A percentile compares a stretch with the other conserved stretches of the same genome.
Evolutionary conservation across 2,888 invertebrate genomes (phyloP).

Genomic region (Omphaloscelis lunosa): DNA sequence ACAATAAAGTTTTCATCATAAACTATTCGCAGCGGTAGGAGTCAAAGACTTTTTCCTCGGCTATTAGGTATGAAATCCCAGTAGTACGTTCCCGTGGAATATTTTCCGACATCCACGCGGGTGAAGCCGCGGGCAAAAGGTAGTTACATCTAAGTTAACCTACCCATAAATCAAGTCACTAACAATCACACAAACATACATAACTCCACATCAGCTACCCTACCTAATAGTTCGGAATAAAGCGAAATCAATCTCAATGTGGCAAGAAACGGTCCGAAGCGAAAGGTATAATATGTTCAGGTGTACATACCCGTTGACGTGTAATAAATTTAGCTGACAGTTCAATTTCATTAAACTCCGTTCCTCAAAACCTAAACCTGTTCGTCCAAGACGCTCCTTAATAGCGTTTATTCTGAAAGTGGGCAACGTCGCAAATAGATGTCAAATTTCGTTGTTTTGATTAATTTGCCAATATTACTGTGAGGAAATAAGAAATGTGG

Average conservation of each 20-base stretch:
- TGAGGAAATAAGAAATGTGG: too few relatives aligned
- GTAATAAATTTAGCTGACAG: constrained; percentile 64
- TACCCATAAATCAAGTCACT: constrained; percentile 30
- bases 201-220: constrained; percentile 27
- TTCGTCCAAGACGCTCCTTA: neutral
- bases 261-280: constrained; percentile 31
- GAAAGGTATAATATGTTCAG: constrained; percentile 48
- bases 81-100: too few relatives aligned
- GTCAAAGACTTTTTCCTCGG: too few relatives aligned
- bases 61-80: too few relatives aligned
- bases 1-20: neutral
- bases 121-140: too few relatives aligned
- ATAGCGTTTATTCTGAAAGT: too few relatives aligned
- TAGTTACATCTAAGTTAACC: constrained; percentile 22
- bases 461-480: too few relatives aligned
- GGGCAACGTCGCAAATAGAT: too few relatives aligned
- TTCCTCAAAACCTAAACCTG: constrained; percentile 11
- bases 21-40: too few relatives aligned
- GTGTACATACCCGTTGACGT: constrained; percentile 50
- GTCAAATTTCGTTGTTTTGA: too few relatives aligned
- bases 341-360: constrained; percentile 58
- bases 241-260: constrained; percentile 56
- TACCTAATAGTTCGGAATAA: constrained; percentile 44
- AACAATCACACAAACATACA: constrained; percentile 10
- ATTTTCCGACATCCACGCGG: too few relatives aligned